Percentiles rank a stretch among this genome's conserved stretches.
Conservation (phyloP, 1,140 invertebrate genomes). For the Lepidurus arcticus region DNA sequence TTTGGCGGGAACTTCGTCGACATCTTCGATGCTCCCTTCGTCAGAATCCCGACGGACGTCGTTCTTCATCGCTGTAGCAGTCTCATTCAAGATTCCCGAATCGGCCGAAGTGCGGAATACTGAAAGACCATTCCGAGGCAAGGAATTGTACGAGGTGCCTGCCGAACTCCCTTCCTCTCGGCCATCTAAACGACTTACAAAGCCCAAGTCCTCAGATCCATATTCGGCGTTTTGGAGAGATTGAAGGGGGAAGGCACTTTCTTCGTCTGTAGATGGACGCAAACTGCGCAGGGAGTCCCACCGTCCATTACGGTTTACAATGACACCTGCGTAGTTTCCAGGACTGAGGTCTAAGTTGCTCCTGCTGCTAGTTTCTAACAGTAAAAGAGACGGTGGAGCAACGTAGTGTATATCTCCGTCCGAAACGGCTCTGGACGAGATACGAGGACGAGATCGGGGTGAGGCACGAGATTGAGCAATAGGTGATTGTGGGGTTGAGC, state of each 20-base stretch:
- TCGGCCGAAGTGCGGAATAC: neutral
- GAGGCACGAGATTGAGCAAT: too few species aligned
- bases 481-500: too few species aligned
- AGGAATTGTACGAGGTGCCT: neutral
- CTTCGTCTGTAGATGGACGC: neutral
- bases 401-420: neutral
- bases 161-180: neutral
- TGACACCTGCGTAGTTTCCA: neutral
- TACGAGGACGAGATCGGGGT: too few species aligned
- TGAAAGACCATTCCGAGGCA: neutral
- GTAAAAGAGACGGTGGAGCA: neutral
- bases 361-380: neutral
- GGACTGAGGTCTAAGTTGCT: neutral
- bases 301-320: neutral
- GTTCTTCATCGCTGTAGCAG: neutral
- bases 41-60: neutral
- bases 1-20: neutral
- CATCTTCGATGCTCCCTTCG: neutral
- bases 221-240: neutral
- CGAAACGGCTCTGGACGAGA: neutral
- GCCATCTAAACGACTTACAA: neutral
- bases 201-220: neutral
- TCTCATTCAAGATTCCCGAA: neutral
- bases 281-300: neutral
- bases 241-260: neutral